Conservation (phyloP, 1,140 invertebrate species). For the Drosophila rhopaloa region DNA sequence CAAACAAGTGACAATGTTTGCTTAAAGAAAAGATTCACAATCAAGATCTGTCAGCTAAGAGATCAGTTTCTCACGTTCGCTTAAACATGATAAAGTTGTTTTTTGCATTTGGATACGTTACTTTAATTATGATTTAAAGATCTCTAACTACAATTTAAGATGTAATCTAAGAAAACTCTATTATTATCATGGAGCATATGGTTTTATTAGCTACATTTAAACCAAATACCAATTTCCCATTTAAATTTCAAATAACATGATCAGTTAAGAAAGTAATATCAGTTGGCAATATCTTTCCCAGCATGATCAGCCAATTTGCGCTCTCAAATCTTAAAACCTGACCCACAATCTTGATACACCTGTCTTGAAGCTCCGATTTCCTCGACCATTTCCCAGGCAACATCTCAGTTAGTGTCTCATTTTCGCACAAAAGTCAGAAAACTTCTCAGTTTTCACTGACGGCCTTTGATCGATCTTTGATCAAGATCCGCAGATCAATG, state of each 20-base stretch:
- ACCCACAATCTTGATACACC: slow-evolving; percentile 37
- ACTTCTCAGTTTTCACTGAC: slow-evolving; percentile 35
- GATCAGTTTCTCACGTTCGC: slow-evolving; percentile 7
- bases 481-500: slow-evolving; percentile 39
- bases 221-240: no score
- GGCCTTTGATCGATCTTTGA: slow-evolving; percentile 18
- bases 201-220: neutral
- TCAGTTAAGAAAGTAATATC: slow-evolving; percentile 4
- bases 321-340: slow-evolving; percentile 3
- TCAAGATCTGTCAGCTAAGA: neutral
- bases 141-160: no score
- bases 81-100: neutral
- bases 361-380: slow-evolving; percentile 27
- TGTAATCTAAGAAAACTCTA: no score
- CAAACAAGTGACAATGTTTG: neutral
- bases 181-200: neutral
- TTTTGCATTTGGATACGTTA: neutral
- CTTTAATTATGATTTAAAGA: neutral
- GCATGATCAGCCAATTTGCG: slow-evolving; percentile 36
- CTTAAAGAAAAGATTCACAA: neutral
- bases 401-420: slow-evolving; percentile 42
- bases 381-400: slow-evolving; percentile 18
- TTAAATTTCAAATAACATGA: neutral
- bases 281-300: slow-evolving; percentile 10
- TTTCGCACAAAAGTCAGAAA: slow-evolving; percentile 41